Conservation (phyloP, 2,888 invertebrate genomes). For the Nudaria mundana region DNA sequence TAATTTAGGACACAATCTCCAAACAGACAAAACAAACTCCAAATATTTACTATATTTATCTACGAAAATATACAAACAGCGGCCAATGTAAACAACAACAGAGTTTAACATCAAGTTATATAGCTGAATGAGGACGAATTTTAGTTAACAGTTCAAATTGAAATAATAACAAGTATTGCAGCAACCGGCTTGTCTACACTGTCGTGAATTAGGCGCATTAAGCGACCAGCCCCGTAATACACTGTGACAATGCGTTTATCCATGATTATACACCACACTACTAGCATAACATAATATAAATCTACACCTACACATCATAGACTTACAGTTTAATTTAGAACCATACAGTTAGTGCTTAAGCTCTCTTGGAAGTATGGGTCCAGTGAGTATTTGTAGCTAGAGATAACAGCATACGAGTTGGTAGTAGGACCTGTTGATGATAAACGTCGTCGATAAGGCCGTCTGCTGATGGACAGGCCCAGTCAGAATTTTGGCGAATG, state of each 20-base stretch:
- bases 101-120: too few species aligned
- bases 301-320: slow-evolving; percentile 20
- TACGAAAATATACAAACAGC: too few species aligned
- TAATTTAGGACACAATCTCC: too few species aligned
- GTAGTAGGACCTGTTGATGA: slow-evolving; percentile 78
- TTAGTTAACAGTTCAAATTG: slow-evolving; percentile 42
- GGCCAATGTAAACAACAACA: too few species aligned
- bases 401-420: slow-evolving; percentile 77
- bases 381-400: slow-evolving; percentile 74
- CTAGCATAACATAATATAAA: slow-evolving; percentile 10
- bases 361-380: slow-evolving; percentile 35
- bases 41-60: too few species aligned
- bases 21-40: too few species aligned
- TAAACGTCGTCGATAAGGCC: slow-evolving; percentile 76
- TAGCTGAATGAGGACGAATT: too few species aligned
- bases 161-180: slow-evolving; percentile 54
- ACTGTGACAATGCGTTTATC: slow-evolving; percentile 74
- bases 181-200: slow-evolving; percentile 64
- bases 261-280: slow-evolving; percentile 57
- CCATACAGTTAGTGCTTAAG: slow-evolving; percentile 27
- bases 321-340: slow-evolving; percentile 29
- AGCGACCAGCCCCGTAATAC: slow-evolving; percentile 67
- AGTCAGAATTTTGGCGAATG: slow-evolving; percentile 76
- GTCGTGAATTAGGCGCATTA: slow-evolving; percentile 78
- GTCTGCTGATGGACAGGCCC: slow-evolving; percentile 70